phyloP scores from a whole-genome alignment of 37 sponge, comb jelly and placozoan genomes.

The Chondrilla cf. caribensis region DNA sequence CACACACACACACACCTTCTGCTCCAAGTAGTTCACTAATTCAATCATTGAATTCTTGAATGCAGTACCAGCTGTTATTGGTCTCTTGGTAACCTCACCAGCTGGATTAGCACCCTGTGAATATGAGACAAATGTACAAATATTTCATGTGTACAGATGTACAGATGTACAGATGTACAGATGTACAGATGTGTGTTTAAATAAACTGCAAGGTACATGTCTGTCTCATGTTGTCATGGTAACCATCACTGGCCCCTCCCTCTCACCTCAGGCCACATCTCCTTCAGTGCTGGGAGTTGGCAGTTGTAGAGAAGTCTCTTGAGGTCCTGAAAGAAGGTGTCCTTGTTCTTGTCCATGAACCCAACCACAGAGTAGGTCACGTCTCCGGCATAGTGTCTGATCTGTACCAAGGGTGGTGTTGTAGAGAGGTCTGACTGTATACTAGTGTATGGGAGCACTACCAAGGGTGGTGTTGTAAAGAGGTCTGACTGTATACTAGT shows the following conservation, averaged over 20 bases:
- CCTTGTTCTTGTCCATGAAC: slow-evolving; percentile 90
- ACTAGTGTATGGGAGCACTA: no score
- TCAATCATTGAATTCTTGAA: slow-evolving; percentile 70
- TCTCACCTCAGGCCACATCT: slow-evolving; percentile 76
- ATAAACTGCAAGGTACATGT: no score
- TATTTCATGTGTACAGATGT: neutral
- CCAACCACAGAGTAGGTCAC: slow-evolving; percentile 61
- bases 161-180: neutral
- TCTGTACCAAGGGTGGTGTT: slow-evolving; percentile 23
- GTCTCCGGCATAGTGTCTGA: slow-evolving; percentile 75
- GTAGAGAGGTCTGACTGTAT: no score
- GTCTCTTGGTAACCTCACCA: slow-evolving; percentile 71
- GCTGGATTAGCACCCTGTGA: slow-evolving; percentile 60
- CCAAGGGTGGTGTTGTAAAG: no score
- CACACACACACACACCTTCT: slow-evolving; percentile 37
- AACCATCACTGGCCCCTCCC: neutral
- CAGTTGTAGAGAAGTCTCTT: slow-evolving; percentile 82
- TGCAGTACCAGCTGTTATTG: slow-evolving; percentile 56
- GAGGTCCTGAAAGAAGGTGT: slow-evolving; percentile 83
- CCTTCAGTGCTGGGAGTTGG: slow-evolving; percentile 46
- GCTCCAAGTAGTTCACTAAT: slow-evolving; percentile 45
- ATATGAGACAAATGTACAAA: neutral
- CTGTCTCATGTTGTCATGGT: no score
- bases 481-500: no score
- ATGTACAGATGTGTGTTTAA: neutral